Conservation (phyloP, 2,113 vertebrate species). For the Dipodomys stephensi region DNA sequence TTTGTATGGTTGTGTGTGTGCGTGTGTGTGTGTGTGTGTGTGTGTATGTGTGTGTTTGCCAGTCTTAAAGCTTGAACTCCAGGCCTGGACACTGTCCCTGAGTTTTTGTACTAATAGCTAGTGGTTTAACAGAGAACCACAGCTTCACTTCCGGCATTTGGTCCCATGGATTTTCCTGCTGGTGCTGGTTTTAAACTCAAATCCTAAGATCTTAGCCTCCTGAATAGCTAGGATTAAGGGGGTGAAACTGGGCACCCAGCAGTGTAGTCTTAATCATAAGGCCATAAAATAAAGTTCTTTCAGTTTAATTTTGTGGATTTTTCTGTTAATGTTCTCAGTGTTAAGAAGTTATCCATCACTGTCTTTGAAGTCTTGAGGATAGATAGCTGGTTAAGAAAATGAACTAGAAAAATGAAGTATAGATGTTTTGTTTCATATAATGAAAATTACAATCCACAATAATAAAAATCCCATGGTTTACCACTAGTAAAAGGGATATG, state of each 20-base stretch:
- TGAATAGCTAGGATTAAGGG: too few relatives aligned
- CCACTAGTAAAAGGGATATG: not conserved
- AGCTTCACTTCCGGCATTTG: too few relatives aligned
- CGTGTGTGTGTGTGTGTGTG: too few relatives aligned
- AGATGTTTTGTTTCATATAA: not conserved
- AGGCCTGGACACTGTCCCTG: too few relatives aligned
- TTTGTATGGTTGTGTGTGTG: not conserved
- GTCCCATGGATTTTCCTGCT: too few relatives aligned
- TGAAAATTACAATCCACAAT: not conserved
- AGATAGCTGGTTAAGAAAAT: not conserved
- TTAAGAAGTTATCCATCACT: not conserved
- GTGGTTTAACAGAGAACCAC: too few relatives aligned
- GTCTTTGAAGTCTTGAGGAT: not conserved
- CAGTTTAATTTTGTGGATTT: not conserved
- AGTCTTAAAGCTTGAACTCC: too few relatives aligned
- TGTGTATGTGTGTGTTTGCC: too few relatives aligned
- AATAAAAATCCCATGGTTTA: not conserved
- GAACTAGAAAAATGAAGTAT: slow-evolving; percentile 6
- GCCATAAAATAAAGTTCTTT: not conserved
- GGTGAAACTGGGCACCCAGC: too few relatives aligned
- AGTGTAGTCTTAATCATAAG: not conserved
- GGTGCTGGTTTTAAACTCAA: too few relatives aligned
- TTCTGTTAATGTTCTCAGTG: not conserved
- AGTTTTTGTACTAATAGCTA: too few relatives aligned
- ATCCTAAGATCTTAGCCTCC: too few relatives aligned